Percentiles rank a stretch among this genome's conserved stretches.
phyloP scores from a whole-genome alignment of 2,797 vertebrate species.

The Pseudomugil gertrudae region DNA sequence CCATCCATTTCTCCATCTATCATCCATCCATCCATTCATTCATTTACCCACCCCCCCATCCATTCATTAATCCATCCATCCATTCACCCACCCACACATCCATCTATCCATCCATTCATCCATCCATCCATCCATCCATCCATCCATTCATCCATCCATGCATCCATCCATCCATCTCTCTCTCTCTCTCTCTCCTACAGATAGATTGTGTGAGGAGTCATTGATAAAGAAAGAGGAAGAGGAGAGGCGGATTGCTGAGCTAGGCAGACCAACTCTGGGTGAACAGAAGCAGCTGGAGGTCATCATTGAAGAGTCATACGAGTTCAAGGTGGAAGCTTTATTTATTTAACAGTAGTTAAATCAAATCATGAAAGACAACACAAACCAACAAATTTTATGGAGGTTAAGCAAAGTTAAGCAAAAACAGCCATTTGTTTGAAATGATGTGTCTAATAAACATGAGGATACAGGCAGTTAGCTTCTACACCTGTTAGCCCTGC shows the following conservation, averaged over 20 bases:
- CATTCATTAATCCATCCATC: not conserved
- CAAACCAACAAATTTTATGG: too few relatives aligned
- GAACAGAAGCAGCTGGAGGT: constrained; percentile 90
- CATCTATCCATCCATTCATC: too few relatives aligned
- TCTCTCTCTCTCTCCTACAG: constrained; percentile 58
- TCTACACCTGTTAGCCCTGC: too few relatives aligned
- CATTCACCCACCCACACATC: not conserved
- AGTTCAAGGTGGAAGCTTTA: constrained; percentile 89
- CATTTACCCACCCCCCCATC: not conserved
- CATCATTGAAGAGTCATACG: constrained; percentile 95
- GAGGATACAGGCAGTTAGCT: not conserved
- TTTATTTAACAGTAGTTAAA: too few relatives aligned
- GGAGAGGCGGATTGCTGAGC: constrained; percentile 89
- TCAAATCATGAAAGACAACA: too few relatives aligned
- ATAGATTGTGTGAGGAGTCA: constrained; percentile 80
- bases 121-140: not conserved
- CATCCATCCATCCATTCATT: not conserved
- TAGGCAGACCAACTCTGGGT: constrained; percentile 91
- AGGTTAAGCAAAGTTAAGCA: too few relatives aligned
- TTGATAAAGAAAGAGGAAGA: constrained; percentile 90
- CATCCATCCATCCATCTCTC: not conserved
- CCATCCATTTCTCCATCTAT: not conserved
- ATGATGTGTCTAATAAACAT: not conserved
- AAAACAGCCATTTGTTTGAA: too few relatives aligned
- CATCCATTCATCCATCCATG: too few relatives aligned